Percentiles rank a stretch among this genome's conserved stretches.
Conservation (phyloP, 1,140 invertebrate genomes). For the Oscheius sp. region DNA sequence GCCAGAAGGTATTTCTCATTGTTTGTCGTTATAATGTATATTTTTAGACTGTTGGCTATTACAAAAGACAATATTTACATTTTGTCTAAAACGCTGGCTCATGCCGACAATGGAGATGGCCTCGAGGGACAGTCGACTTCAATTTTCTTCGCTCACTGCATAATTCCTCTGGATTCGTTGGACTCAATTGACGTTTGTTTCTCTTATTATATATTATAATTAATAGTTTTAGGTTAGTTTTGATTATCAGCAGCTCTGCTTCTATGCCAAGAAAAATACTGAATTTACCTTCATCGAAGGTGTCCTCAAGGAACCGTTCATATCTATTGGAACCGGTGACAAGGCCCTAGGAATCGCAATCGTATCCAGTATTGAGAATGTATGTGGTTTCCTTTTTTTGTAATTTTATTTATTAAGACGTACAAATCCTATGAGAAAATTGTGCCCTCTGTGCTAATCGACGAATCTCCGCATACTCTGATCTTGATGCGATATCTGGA, state of each 20-base stretch:
- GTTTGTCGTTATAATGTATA: not conserved
- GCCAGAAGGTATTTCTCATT: not conserved
- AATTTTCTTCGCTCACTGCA: not conserved
- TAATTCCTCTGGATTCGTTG: not conserved
- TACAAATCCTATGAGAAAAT: not conserved
- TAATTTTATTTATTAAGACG: not conserved
- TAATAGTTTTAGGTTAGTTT: not conserved
- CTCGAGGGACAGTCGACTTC: not conserved
- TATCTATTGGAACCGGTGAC: not conserved
- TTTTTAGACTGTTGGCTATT: conserved; percentile 11
- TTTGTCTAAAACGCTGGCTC: not conserved
- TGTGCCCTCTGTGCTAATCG: not conserved
- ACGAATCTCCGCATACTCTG: not conserved
- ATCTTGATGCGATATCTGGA: conserved; percentile 5
- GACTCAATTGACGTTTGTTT: not conserved
- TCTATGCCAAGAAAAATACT: not conserved
- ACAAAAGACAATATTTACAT: conserved; percentile 6
- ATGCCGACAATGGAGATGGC: not conserved
- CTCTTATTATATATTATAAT: not conserved
- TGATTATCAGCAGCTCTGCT: not conserved
- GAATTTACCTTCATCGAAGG: not conserved
- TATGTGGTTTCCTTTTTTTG: not conserved
- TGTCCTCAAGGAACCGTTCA: not conserved
- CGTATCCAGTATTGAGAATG: not conserved
- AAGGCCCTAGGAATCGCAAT: not conserved